Base-by-base conservation (phyloP, 2,888 invertebrate genomes). In the Anoncus sp. region DNA sequence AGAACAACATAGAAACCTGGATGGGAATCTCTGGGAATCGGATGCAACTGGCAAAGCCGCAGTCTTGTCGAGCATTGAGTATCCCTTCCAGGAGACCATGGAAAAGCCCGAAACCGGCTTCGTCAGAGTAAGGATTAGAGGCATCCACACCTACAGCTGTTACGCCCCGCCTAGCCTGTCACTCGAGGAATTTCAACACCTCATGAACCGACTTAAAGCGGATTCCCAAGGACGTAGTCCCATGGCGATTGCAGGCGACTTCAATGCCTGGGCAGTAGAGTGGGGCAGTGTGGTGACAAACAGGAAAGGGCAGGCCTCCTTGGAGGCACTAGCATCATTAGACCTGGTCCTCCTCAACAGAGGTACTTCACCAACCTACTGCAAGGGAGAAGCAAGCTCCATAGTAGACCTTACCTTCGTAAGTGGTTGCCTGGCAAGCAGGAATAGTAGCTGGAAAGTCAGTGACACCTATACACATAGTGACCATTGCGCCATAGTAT, bases 401-500 rank as follows among this genome's bases (percentile, higher is more conserved):
- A 74, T 74, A 1, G 59, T 82, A 6, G 82, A 82, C 49, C 63
- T 81, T 45, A 80, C 82, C 0, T 80, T 81, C 55, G 80, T 75
- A 63, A 83, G 78, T 38, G 71, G 67, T 10, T 53, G 71, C 40
- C 67, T 80, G 2, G 59, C 47, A 57, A n/a, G n/a, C n/a, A 73
- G 43, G 18, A 35, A 70, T 59, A 73, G 24, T 38, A 55, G 12
- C n/a, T 85, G 81, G 78, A n/a, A 53, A 9, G 81, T 83, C 24
- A 10, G 59, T 38, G 72, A 78, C 14, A 75, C 43, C 43, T 69
- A 59, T 53, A 80, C 75, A 6, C 49, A 22, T n/a, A 81, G 77
- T 24, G 76, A 80, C 70, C 81, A 81, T 55, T 59, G 45, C 35
- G 77, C 70, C 7, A 72, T 78, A 1, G 2, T n/a, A 2, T 75